These are phyloP conservation scores for Romanogobio albipinnatus DNA, from an alignment of 2,113 vertebrate species.

Conservation along the genomic window DNA sequence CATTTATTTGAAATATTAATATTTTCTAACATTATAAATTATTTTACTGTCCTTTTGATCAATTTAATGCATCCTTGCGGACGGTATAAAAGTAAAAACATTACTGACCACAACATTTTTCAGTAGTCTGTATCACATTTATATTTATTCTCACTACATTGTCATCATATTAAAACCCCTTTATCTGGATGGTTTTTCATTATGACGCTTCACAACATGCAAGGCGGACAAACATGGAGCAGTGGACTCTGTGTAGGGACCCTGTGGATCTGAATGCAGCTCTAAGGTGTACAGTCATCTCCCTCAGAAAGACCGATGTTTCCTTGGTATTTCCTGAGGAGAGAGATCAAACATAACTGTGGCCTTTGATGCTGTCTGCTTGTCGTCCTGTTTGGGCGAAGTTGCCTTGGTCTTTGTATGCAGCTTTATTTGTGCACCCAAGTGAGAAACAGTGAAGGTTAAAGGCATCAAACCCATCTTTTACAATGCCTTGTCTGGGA, in stretches of 20 bases:
- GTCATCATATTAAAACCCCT: no score
- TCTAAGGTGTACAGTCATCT: neutral
- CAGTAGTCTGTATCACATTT: neutral
- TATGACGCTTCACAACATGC: neutral
- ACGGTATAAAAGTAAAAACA: neutral
- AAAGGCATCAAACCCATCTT: conserved; percentile 30
- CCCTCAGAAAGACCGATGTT: neutral
- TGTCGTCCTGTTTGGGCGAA: conserved; percentile 44
- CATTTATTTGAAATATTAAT: no score
- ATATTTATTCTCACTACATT: neutral
- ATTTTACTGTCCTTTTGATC: neutral
- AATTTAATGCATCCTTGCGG: neutral
- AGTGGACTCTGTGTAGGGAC: neutral
- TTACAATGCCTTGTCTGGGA: conserved; percentile 23
- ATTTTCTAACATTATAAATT: no score
- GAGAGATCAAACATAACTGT: conserved; percentile 25
- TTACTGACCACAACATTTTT: neutral
- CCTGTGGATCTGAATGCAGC: neutral
- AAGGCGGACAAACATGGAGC: neutral
- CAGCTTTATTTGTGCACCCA: conserved; percentile 33
- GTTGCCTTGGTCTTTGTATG: conserved; percentile 19
- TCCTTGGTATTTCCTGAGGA: conserved; percentile 41
- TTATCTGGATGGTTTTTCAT: neutral
- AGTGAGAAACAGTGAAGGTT: conserved; percentile 20
- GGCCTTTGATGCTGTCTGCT: conserved; percentile 47